Base-by-base conservation (phyloP, 2,113 vertebrate genomes). In the Ageneiosus marmoratus region DNA sequence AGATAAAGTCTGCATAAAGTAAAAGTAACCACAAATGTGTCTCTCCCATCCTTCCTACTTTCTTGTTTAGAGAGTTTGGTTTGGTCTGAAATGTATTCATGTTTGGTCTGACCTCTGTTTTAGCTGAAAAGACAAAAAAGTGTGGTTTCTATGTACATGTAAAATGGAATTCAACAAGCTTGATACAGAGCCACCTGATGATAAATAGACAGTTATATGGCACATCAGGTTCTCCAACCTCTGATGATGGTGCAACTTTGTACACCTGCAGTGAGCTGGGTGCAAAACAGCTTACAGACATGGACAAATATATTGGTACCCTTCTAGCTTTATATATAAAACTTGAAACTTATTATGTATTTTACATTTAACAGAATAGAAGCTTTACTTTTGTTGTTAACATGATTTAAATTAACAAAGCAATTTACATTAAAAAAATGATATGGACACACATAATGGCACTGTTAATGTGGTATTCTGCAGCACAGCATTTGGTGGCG, bases 161-260 rank as follows among this genome's bases (percentile, higher is more conserved):
- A 5, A 46, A 12, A 72, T 46, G n/a, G 24, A 44, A 67, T 69
- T 53, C 9, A 10, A 70, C 3, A 34, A 34, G 46, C 8, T 34
- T 9, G 5, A n/a, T 37, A 44, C 6, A 72, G 12, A 69, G 48
- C 11, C 48, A 70, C 27, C 46, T 16, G 62, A n/a, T 53, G 27
- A 37, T 50, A 79, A 79, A 65, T 67, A 79, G 63, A n/a, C 63
- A 53, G 77, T 83, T 24, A 62, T 58, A 80, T 77, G 78, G 65
- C 72, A n/a, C 24, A 67, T 73, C 67, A n/a, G 48, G 62, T 16
- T 27, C 73, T 41, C 51, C 46, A 55, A 41, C 50, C 16, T n/a
- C 4, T 81, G 82, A 67, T 83, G 72, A 70, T 34, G 55, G 50
- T 74, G 82, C 51, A 76, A 37, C 20, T 83, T 79, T 67, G 55